Evolutionary conservation across 2,888 invertebrate genomes (phyloP).

Genomic region (Lasioglossum leucozonium): DNA sequence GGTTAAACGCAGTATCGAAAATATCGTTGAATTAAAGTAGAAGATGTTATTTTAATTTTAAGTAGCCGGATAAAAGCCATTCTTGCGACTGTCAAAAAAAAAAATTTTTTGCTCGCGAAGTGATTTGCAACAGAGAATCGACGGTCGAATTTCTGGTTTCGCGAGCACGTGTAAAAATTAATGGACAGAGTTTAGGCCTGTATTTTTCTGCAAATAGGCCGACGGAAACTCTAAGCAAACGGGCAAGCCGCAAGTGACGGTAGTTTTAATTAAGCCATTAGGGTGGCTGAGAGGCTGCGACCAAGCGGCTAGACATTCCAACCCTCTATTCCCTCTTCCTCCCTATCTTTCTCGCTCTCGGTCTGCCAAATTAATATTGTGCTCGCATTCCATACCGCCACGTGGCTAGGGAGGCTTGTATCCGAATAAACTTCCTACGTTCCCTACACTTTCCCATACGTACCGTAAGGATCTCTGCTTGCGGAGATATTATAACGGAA

Average conservation of each 20-base stretch:
- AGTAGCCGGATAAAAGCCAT: no score
- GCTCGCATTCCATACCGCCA: conserved; percentile 69
- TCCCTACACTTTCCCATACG: conserved; percentile 30
- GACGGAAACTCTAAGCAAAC: conserved; percentile 64
- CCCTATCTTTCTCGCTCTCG: conserved; percentile 47
- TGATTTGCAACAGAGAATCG: neutral
- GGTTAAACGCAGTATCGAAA: neutral
- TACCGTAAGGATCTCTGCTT: conserved; percentile 28
- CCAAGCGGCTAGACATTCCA: conserved; percentile 75
- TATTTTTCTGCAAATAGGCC: conserved; percentile 54
- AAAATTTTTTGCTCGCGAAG: no score
- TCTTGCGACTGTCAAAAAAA: no score
- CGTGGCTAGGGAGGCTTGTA: conserved; percentile 58
- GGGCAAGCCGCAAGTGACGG: conserved; percentile 76
- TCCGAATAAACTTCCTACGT: conserved; percentile 53
- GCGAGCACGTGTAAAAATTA: conserved; percentile 34
- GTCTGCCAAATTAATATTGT: conserved; percentile 82
- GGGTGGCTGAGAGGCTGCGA: conserved; percentile 81
- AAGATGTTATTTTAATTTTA: neutral
- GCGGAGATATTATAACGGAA: conserved; percentile 46
- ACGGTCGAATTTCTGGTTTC: neutral
- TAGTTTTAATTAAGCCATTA: conserved; percentile 85
- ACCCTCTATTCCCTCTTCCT: conserved; percentile 59
- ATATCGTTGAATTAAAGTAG: neutral
- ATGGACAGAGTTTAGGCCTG: conserved; percentile 42